Percentiles rank a stretch among this genome's conserved stretches.
These are phyloP conservation scores for Bubalus kerabau DNA, from an alignment of 2,113 vertebrate genomes.

Conservation along the genomic window DNA sequence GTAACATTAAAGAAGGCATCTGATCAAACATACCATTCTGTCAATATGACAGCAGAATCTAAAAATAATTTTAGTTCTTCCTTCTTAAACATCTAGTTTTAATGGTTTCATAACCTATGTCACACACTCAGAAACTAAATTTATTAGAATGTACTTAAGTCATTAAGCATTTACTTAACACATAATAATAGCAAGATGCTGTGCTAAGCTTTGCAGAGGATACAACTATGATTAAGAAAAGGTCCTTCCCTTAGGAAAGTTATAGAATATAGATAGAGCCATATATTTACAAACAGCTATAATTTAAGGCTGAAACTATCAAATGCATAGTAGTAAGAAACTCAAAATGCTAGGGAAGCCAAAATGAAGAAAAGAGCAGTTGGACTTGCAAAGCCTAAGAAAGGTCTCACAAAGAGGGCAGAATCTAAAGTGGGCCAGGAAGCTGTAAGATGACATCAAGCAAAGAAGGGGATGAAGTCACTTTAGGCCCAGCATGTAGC, in stretches of 20 bases:
- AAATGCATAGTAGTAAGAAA: neutral
- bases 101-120: constrained; percentile 33
- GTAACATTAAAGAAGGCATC: constrained; percentile 5
- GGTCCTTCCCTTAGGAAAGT: neutral
- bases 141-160: neutral
- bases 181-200: neutral
- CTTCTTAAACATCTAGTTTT: constrained; percentile 24
- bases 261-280: neutral
- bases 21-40: constrained; percentile 13
- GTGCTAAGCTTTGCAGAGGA: neutral
- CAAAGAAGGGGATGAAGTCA: neutral
- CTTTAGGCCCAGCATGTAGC: neutral
- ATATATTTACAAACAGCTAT: neutral
- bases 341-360: neutral
- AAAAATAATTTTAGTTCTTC: constrained; percentile 30
- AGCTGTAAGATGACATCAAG: neutral
- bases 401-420: neutral
- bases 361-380: neutral
- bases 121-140: neutral
- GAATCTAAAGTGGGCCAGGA: neutral
- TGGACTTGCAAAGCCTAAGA: neutral
- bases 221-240: neutral
- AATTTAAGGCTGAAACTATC: neutral
- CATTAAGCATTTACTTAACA: neutral
- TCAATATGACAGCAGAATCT: neutral